Evolutionary conservation across 2,113 vertebrate species (phyloP).

Genomic region (Arizona elegans): DNA sequence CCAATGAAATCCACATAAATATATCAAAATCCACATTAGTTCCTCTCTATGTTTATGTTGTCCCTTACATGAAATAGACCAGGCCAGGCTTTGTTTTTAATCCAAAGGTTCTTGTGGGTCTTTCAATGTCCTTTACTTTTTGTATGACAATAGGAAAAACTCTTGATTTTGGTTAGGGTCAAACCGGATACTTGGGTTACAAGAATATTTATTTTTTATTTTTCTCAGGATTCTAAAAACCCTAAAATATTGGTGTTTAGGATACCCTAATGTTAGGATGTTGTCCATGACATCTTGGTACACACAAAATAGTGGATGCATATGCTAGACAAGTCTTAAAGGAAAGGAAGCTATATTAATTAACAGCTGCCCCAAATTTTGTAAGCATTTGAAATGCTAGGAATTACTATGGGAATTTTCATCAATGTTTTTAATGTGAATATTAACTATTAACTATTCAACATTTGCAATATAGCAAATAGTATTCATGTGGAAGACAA

Average conservation of each 20-base stretch:
- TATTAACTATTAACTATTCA: background rate
- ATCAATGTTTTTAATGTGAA: background rate
- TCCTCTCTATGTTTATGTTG: background rate
- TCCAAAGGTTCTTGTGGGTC: background rate
- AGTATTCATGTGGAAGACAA: background rate
- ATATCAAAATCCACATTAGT: background rate
- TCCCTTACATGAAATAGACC: background rate
- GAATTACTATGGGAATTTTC: background rate
- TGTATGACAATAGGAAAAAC: background rate
- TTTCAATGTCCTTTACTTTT: background rate
- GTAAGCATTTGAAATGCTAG: background rate
- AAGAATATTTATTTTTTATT: background rate
- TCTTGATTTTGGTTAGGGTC: background rate
- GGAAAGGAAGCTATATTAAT: background rate
- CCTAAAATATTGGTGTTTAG: background rate
- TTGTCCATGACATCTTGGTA: background rate
- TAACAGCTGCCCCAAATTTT: background rate
- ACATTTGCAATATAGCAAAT: background rate
- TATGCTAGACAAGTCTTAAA: background rate
- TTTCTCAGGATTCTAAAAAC: background rate
- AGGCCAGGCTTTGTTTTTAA: background rate
- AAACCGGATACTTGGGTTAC: background rate
- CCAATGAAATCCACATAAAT: background rate
- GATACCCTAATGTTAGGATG: background rate
- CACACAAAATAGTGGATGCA: background rate